Conservation (phyloP, 2,797 vertebrate species). For the Psittacula echo region DNA sequence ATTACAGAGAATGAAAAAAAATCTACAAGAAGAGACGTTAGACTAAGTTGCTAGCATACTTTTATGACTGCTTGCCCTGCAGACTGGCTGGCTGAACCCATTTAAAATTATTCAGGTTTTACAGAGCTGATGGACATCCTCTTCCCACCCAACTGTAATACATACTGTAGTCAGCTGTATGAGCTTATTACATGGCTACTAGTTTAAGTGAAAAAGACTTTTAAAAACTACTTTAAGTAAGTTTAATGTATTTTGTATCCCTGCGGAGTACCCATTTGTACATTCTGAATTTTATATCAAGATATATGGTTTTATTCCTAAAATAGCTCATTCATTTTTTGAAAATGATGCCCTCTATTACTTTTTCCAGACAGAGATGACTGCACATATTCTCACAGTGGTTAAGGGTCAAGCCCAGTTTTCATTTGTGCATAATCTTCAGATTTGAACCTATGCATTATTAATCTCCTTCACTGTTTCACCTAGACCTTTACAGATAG, state of each 20-base stretch:
- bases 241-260: not conserved
- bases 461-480: not conserved
- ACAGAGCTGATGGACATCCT: not conserved
- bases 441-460: constrained; percentile 4
- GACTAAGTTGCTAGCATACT: not conserved
- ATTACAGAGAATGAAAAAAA: constrained; percentile 28
- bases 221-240: not conserved
- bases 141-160: not conserved
- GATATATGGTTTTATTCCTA: not conserved
- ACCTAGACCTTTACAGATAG: not conserved
- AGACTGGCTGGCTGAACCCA: not conserved
- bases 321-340: not conserved
- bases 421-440: not conserved
- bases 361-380: not conserved
- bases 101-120: constrained; percentile 1
- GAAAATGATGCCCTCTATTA: not conserved
- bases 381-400: not conserved
- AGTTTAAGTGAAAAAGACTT: not conserved
- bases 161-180: not conserved
- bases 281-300: not conserved
- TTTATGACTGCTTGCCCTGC: not conserved
- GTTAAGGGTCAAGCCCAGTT: constrained; percentile 8
- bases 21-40: not conserved
- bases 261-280: not conserved
- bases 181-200: not conserved